A percentile compares a stretch with the other conserved stretches of the same genome.
phyloP scores from a whole-genome alignment of 2,113 vertebrate genomes.

The Pseudonaja textilis region DNA sequence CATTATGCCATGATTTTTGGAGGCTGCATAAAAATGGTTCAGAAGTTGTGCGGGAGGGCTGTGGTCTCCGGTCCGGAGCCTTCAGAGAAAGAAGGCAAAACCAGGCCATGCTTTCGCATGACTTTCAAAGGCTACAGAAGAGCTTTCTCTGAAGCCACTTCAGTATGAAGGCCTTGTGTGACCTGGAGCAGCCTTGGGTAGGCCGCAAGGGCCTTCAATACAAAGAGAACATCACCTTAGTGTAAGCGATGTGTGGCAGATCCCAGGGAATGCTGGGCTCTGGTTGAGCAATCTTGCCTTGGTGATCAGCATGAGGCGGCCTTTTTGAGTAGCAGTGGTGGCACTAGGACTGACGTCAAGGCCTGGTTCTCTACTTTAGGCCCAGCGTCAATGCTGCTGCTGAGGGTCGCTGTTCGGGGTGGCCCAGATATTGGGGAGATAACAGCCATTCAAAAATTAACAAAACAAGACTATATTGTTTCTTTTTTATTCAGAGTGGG shows the following conservation, averaged over 20 bases:
- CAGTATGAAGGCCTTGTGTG: background rate
- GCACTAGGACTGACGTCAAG: background rate
- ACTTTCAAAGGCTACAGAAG: background rate
- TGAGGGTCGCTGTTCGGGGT: background rate
- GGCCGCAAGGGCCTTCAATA: background rate
- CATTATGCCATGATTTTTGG: background rate
- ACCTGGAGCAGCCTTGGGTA: background rate
- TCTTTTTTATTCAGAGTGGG: background rate
- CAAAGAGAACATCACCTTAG: background rate
- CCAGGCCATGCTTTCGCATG: background rate
- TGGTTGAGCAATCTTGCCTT: background rate
- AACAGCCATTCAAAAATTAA: background rate
- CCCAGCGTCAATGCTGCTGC: background rate
- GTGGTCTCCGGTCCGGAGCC: background rate
- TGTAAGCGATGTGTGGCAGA: background rate
- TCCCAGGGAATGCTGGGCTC: background rate
- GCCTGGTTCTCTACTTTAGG: background rate
- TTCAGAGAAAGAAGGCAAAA: background rate
- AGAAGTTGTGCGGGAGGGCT: background rate
- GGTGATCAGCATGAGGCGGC: background rate
- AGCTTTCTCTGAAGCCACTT: background rate
- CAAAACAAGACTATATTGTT: background rate
- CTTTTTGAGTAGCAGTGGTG: background rate
- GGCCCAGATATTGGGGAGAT: background rate
- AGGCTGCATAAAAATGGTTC: background rate